Base-by-base conservation (phyloP, 1,140 invertebrate species). In the Heliothis virescens region DNA sequence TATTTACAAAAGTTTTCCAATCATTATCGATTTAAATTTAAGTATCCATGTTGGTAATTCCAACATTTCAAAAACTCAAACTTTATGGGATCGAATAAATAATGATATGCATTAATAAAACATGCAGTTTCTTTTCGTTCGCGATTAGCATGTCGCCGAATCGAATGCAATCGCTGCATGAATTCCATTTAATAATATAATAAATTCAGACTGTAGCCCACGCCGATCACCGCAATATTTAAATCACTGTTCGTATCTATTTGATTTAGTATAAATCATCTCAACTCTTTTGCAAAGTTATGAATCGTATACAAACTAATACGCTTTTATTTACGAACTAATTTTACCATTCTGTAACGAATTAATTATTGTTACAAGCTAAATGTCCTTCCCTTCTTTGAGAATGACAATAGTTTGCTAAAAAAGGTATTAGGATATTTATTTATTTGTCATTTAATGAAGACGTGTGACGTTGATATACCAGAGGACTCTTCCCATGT, bases 181-280 rank as follows among this genome's bases (percentile, higher is more conserved):
- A 67, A 67, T 67, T 67, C 63, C 63, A 67, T 48, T 67, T 67
- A 48, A 67, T 67, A 65, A 65, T 15, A 65, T 65, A 67, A 67
- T 67, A 67, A 48, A 67, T 67, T 67, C 34, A 11, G 63, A 48
- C 47, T 16, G 41, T 41, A 67, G 63, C 41, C 63, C 63, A 67
- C 41, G 63, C 63, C 48, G 63, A 67, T 48, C 41, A 16, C 16
- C n/a, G 63, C 16, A 18, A 48, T 48, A 48, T 67, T 48, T 65
- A 18, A 67, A 67, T 67, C n/a, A 16, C 63, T 67, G 18, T 67
- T 67, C 63, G 12, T 67, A 67, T 67, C 41, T 50, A 67, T 67
- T 67, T 48, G 63, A 67, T 18, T 67, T 48, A 47, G 48, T 18
- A 67, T 67, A 67, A 67, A 67, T 67, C 41, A 67, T 67, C n/a